A percentile compares a stretch with the other conserved stretches of the same genome.
These are phyloP conservation scores for Acronicta leporina DNA, from an alignment of 2,888 invertebrate genomes.

Conservation along the genomic window DNA sequence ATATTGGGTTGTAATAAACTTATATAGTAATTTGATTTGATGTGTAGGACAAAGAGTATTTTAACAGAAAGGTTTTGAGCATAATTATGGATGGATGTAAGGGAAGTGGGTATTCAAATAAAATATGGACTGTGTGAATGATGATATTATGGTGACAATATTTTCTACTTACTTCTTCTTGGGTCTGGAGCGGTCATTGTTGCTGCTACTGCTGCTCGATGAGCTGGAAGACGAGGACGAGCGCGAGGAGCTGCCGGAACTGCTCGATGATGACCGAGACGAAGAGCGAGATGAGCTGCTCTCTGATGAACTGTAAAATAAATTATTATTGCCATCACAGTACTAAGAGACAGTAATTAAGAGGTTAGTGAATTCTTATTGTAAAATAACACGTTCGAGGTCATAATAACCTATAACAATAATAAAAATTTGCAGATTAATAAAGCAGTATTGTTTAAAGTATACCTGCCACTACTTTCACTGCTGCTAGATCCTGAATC, in stretches of 20 bases:
- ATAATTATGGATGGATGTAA: too few relatives aligned
- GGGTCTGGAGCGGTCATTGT: constrained; percentile 90
- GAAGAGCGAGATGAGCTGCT: constrained; percentile 95
- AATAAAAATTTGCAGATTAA: neutral
- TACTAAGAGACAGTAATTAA: neutral
- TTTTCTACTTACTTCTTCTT: constrained; percentile 91
- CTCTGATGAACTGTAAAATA: constrained; percentile 91
- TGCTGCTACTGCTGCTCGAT: constrained; percentile 91
- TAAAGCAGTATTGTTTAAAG: neutral
- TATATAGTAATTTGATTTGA: too few relatives aligned
- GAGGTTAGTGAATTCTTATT: neutral
- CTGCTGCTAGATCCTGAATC: constrained; percentile 94
- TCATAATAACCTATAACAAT: constrained; percentile 26
- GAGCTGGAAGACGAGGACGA: constrained; percentile 90
- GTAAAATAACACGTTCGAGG: neutral
- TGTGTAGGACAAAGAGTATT: too few relatives aligned
- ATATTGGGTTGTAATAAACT: too few relatives aligned
- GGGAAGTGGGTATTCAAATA: too few relatives aligned
- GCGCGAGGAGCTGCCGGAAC: constrained; percentile 90
- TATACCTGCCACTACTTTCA: constrained; percentile 92
- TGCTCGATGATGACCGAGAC: constrained; percentile 94
- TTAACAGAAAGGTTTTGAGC: neutral
- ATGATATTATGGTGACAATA: too few relatives aligned
- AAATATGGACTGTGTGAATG: too few relatives aligned
- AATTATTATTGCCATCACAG: neutral